phyloP scores from a whole-genome alignment of 1,140 invertebrate genomes.

The Drosophila bifasciata region DNA sequence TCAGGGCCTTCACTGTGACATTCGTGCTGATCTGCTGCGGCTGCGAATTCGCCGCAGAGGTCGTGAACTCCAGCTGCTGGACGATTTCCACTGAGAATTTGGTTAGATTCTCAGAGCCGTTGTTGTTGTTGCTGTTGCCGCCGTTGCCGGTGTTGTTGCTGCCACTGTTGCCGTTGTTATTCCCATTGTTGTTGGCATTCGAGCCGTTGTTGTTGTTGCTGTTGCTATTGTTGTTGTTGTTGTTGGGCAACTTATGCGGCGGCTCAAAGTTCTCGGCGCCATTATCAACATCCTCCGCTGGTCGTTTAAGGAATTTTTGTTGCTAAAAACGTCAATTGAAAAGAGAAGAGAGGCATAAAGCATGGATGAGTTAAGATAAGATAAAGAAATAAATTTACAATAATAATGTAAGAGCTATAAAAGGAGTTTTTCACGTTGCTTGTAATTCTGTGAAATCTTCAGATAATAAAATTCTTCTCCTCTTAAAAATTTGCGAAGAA shows the following conservation, averaged over 20 bases:
- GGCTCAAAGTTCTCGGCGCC: constrained; percentile 88
- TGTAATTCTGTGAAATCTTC: neutral
- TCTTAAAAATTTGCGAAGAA: too few relatives aligned
- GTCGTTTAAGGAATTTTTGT: constrained; percentile 92
- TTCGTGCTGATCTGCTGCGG: constrained; percentile 96
- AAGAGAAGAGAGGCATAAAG: neutral
- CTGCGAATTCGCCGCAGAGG: constrained; percentile 91
- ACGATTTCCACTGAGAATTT: constrained; percentile 96
- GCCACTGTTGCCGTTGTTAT: constrained; percentile 76
- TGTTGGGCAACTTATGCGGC: constrained; percentile 91
- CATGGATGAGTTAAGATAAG: neutral
- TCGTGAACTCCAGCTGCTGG: constrained; percentile 94
- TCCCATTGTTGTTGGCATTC: constrained; percentile 85
- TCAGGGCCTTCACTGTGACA: constrained; percentile 95
- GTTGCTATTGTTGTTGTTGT: constrained; percentile 84
- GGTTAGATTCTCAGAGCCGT: constrained; percentile 87
- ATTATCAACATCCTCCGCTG: constrained; percentile 89
- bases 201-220: constrained; percentile 60
- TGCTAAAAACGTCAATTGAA: constrained; percentile 86
- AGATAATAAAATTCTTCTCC: too few relatives aligned
- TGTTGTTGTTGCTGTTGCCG: constrained; percentile 65
- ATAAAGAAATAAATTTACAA: too few relatives aligned
- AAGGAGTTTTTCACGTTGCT: too few relatives aligned
- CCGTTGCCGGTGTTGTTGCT: constrained; percentile 82
- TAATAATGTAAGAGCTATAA: too few relatives aligned